These are phyloP conservation scores for Hucho hucho DNA, from an alignment of 2,113 vertebrate genomes.

Conservation along the genomic window DNA sequence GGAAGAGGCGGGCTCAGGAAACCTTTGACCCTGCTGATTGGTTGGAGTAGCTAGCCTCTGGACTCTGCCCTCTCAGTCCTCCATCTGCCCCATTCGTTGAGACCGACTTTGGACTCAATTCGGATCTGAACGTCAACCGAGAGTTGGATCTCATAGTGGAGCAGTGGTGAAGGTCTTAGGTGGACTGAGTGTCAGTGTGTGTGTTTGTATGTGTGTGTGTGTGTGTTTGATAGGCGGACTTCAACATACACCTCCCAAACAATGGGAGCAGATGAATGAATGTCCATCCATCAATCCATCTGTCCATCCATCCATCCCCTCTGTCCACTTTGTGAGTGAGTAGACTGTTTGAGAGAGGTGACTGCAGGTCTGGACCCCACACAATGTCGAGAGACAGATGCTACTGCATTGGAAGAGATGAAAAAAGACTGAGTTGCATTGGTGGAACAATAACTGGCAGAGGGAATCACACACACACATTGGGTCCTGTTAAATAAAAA, in stretches of 20 bases:
- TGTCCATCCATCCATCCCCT: conserved; percentile 28
- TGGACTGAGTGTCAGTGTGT: conserved; percentile 40
- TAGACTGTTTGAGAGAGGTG: conserved; percentile 1
- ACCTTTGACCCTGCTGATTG: conserved; percentile 83
- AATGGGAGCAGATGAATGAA: not conserved
- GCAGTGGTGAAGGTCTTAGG: conserved; percentile 76
- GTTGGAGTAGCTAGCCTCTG: conserved; percentile 81
- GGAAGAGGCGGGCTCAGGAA: conserved; percentile 66
- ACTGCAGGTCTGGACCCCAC: conserved; percentile 47
- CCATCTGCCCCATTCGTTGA: conserved; percentile 80
- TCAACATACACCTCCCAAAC: too few species aligned
- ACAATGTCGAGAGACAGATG: conserved; percentile 51
- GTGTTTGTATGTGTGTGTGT: conserved; percentile 18
- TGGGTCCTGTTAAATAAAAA: not conserved
- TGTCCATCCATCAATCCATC: not conserved
- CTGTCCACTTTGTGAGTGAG: conserved; percentile 40
- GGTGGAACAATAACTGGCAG: not conserved
- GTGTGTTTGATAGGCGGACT: not conserved
- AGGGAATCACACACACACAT: not conserved
- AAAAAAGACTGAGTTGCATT: not conserved
- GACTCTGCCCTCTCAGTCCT: conserved; percentile 76
- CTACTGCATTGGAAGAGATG: not conserved
- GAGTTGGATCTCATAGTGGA: conserved; percentile 85
- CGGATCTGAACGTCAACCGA: conserved; percentile 75
- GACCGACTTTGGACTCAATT: conserved; percentile 81